Base-by-base conservation (phyloP, 1,140 invertebrate species). In the Sogatella furcifera region DNA sequence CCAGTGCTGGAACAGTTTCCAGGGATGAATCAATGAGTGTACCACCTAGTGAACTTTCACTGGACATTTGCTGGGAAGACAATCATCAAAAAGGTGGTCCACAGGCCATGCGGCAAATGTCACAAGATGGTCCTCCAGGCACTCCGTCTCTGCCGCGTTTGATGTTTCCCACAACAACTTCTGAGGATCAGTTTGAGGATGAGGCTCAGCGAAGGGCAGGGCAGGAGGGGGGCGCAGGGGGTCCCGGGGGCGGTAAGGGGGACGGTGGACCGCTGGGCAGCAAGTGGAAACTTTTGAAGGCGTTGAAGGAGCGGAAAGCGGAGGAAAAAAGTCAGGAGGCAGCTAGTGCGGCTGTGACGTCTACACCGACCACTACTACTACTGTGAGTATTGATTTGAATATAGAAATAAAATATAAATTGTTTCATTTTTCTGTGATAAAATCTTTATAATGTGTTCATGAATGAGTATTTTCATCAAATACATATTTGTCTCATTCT, bases 251-350 rank as follows among this genome's bases (percentile, higher is more conserved):
- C 67, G 0, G 69, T 66, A 61, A 77, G 73, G 70, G 77, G 70
- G 69, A 75, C 67, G 74, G 74, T 68, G 75, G 74, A 68, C 80
- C 80, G 31, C 77, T 81, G 52, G 83, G 85, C 24, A 92, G 89
- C 67, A 92, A 91, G 73, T 94, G 91, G 91, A 92, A 92, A 71
- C 74, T 93, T 17, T 72, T 93, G 11, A 94, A 92, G 73, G 89
- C 90, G 6, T 69, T 93, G 28, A 93, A 93, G 71, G 90, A 93
- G 69, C 78, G 87, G 59, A 92, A 93, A 75, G 88, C 89, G 10
- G 90, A 92, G 73, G 89, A 92, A 66, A 89, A 86, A 72, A 78
- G 82, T 61, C 83, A 84, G 64, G 80, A 82, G 63, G 82, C 81
- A 28, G 80, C 82, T 42, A 77, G 81, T 44, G 77, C 80, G 13